A percentile compares a stretch with the other conserved stretches of the same genome.
phyloP scores from a whole-genome alignment of 2,113 vertebrate species.

The Heterocephalus glaber region DNA sequence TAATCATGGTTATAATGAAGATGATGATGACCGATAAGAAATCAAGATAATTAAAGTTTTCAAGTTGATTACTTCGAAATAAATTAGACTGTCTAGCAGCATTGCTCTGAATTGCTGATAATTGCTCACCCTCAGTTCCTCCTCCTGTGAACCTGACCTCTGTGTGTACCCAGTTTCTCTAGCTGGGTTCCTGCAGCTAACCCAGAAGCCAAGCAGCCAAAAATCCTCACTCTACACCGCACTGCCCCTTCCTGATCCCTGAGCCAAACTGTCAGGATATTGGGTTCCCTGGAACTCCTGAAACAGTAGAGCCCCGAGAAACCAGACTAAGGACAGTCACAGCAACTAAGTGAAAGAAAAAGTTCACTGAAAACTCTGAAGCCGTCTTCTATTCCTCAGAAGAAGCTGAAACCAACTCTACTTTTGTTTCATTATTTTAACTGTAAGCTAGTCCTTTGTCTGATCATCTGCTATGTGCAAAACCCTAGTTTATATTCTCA shows the following conservation, averaged over 20 bases:
- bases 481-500: neutral
- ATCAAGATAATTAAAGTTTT: constrained; percentile 50
- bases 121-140: neutral
- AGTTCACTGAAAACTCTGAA: neutral
- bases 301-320: neutral
- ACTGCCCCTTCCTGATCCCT: neutral
- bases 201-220: neutral
- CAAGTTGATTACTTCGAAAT: constrained; percentile 57
- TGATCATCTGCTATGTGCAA: neutral
- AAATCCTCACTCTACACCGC: neutral
- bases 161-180: neutral
- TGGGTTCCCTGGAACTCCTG: neutral
- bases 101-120: neutral
- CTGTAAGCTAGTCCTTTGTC: neutral
- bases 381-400: neutral
- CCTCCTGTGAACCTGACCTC: neutral
- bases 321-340: neutral
- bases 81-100: constrained; percentile 3
- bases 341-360: neutral
- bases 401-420: neutral
- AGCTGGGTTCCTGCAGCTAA: neutral
- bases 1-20: neutral
- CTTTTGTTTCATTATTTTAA: neutral
- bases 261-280: neutral
- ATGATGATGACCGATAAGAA: constrained; percentile 27